Evolutionary conservation across 1,140 invertebrate species (phyloP), one percentile per base, ranked within the genome.

Genomic region (Nebria ingens): DNA sequence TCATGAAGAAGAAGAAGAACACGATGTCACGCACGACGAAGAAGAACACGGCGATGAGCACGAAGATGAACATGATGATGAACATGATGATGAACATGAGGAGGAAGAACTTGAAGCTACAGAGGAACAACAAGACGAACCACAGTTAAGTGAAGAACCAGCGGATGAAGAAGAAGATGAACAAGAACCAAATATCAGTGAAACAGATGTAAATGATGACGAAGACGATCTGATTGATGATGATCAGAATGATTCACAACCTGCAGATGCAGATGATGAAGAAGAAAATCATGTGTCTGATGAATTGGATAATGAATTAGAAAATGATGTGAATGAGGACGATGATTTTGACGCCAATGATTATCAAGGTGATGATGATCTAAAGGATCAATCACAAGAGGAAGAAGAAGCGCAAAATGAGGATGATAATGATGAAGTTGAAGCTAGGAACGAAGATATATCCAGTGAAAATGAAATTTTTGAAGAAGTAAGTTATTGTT

Each of bases 241-340:
- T 15, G 54, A 61, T 12, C 59, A 64, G 17, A 25, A 62, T 49
- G 58, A 29, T 6, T 4, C 13, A 29, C 58, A 65, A 21, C 60
- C 67, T 34, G 58, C 59, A 23, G 61, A 58, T 55, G 56, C 61
- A 20, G 56, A 62, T 19, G 57, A 69, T 59, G 64, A n/a, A 69
- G 61, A 71, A 17, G 62, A 67, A 50, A 62, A 67, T 15, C 61
- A 68, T 55, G 64, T 21, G 56, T n/a, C n/a, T n/a, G n/a, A 65
- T 2, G 61, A 64, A n/a, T 52, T 61, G 9, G 61, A 64, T 20
- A 58, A 56, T 19, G 56, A 65, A 50, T 58, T 67, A 50, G 61
- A 66, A 51, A 60, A 65, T 50, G 69, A 73, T 55, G 72, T 71
- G 58, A 62, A 72, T 23, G 71, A 70, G 52, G 59, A 72, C 21